Base-by-base conservation (phyloP, 2,113 vertebrate genomes). In the Colius striatus region DNA sequence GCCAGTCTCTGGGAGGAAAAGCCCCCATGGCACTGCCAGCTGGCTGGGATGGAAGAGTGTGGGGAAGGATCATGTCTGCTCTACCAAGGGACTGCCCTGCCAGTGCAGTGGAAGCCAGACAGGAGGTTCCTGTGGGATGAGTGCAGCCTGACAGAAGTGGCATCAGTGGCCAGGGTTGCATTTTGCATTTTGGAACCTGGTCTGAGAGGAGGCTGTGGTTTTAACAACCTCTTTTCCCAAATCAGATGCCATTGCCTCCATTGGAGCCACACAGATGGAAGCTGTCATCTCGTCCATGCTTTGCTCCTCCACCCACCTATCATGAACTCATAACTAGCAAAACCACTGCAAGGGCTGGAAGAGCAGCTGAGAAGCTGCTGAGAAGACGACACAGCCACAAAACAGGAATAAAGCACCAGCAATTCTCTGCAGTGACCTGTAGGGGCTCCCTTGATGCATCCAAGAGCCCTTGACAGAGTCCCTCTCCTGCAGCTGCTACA, bases 51-150 rank as follows among this genome's bases (percentile, higher is more conserved):
- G 41, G 25, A 29, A 23, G 58, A 26, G 19, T 2, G 4, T 7
- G 25, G 23, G 45, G 41, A 68, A 86, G 41, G 47, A 23, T 32
- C 45, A 15, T 30, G 27, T n/a, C 43, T 26, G 47, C 38, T 63
- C 19, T 72, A 43, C 38, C 0, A 0, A 51, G 47, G 21, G 41
- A 13, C 34, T 70, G 26, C 55, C 0, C 0, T 29, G 30, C 12
- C 47, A 34, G 7, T 8, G 6, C 9, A 5, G 26, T 30, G 23
- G 29, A 78, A 87, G 8, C 19, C 34, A 2, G 4, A 19, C 36
- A 74, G 16, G 50, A 68, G 30, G 48, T 57, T 27, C 43, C 32
- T 1, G 1, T 25, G 53, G 21, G 11, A 47, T 32, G 34, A 53
- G 19, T 1, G 14, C 87, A 87, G 63, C 60, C 81, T 94, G 73